Evolutionary conservation across 64 coral and sea anemone species (phyloP), one percentile per base, ranked within the genome.

Genomic region (Montipora foliosa): DNA sequence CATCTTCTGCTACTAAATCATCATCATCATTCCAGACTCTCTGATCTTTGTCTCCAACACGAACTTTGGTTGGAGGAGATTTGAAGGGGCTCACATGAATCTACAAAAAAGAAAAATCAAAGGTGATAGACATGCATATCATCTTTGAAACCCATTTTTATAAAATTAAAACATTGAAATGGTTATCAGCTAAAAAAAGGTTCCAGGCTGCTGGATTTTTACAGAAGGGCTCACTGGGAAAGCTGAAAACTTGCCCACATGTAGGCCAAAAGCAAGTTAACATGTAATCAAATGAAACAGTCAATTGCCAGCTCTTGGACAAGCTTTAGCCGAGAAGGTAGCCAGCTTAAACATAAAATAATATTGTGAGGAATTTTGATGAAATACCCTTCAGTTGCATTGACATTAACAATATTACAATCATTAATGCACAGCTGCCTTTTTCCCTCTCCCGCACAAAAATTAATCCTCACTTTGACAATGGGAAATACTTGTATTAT

Each of bases 41-140:
- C 29, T 96, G 92, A 87, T 99, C 98, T 67, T 79, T 85, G 80
- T 99, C 98, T 76, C 88, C 77, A 24, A 99, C 89, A 13, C 98
- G 60, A n/a, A 96, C 87, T 88, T 96, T 99, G 14, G 92, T 92
- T 72, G 92, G 84, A 76, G 98, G 98, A 29, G 98, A 99, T 67
- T 89, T 99, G 5, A 96, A 60, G 8, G 89, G 92, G 64, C 75
- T 92, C 50, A 99, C 76, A 62, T 99, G 98, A 29, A 93, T 67
- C 98, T 98, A 19, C 77, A 25, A 19, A 49, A 22, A 21, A 64
- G 13, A 7, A 71, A 21, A 21, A 6, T 6, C 10, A 71, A 71
- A 71, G 20, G 14, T 4, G 19, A 21, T 17, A 57, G 53, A 57
- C 37, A 57, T 6, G 8, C 68, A 29, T 15, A 8, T 20, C 17